Evolutionary conservation across 92 coral and sea anemone species (phyloP).

Genomic region (Anthopleura xanthogrammica): DNA sequence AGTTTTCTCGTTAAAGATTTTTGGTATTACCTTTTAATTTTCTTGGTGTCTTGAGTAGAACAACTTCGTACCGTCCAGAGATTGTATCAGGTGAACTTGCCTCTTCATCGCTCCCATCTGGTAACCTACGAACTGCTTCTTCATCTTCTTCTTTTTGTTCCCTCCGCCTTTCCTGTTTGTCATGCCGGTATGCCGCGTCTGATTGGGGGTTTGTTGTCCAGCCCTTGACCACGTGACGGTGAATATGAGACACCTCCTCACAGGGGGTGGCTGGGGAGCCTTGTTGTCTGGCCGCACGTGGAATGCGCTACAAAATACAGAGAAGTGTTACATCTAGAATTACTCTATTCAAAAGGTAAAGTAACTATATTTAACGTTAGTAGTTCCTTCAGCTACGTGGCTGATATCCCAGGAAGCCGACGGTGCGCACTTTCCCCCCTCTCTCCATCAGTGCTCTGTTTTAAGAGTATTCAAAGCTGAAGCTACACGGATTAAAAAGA

Average conservation of each 20-base stretch:
- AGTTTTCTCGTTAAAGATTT: background rate
- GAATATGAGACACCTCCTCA: constrained; percentile 75
- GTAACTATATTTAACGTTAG: no score
- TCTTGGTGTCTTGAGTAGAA: constrained; percentile 9
- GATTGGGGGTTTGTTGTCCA: constrained; percentile 91
- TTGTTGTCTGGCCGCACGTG: constrained; percentile 53
- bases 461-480: no score
- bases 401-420: no score
- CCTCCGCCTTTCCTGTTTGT: background rate
- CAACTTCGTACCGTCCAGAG: constrained; percentile 29
- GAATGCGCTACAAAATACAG: constrained; percentile 73
- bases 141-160: constrained; percentile 19
- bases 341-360: no score
- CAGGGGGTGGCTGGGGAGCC: constrained; percentile 48
- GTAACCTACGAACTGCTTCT: constrained; percentile 24
- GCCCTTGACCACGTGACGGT: constrained; percentile 92
- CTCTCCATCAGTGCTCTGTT: no score
- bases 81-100: constrained; percentile 18
- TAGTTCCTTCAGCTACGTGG: no score
- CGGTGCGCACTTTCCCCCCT: no score
- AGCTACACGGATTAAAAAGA: no score
- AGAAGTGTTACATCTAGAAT: no score
- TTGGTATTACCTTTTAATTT: background rate
- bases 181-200: constrained; percentile 64
- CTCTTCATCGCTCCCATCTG: constrained; percentile 24